phyloP scores from a whole-genome alignment of 2,888 invertebrate genomes.

The Brenthis hecate region DNA sequence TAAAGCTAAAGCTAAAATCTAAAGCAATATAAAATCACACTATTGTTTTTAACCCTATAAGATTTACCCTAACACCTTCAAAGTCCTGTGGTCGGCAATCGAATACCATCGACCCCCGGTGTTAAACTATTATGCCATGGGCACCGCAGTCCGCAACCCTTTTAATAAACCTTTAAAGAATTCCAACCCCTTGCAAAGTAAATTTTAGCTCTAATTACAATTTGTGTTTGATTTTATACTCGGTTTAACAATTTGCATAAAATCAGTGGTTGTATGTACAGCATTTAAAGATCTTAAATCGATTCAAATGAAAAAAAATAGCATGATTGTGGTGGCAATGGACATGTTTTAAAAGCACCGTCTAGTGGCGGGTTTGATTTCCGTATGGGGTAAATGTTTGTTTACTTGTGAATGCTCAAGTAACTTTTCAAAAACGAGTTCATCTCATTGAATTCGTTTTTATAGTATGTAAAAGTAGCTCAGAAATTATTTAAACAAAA shows the following conservation, averaged over 20 bases:
- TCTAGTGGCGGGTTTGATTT: too few relatives aligned
- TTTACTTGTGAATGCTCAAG: too few relatives aligned
- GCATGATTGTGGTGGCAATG: too few relatives aligned
- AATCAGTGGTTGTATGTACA: not conserved
- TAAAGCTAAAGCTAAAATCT: too few relatives aligned
- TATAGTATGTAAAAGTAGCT: too few relatives aligned
- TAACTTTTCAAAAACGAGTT: too few relatives aligned
- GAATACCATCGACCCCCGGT: conserved; percentile 17
- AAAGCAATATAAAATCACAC: not conserved
- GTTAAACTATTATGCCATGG: conserved; percentile 17
- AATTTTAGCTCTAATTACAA: conserved; percentile 24
- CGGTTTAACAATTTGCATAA: conserved; percentile 16
- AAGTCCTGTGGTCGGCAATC: conserved; percentile 15
- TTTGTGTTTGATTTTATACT: conserved; percentile 21
- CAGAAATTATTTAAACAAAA: too few relatives aligned
- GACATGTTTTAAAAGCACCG: too few relatives aligned
- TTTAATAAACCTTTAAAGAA: conserved; percentile 21
- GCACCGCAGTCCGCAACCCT: conserved; percentile 21
- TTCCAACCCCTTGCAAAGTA: conserved; percentile 22
- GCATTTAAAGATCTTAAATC: not conserved
- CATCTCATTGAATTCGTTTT: too few relatives aligned
- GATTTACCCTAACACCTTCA: conserved; percentile 7
- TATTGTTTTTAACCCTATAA: conserved; percentile 13
- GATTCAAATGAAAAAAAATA: not conserved
- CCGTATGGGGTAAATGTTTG: too few relatives aligned